Percentiles rank a stretch among this genome's conserved stretches.
Evolutionary conservation across 2,797 vertebrate species (phyloP).

Genomic region (Helarctos malayanus): DNA sequence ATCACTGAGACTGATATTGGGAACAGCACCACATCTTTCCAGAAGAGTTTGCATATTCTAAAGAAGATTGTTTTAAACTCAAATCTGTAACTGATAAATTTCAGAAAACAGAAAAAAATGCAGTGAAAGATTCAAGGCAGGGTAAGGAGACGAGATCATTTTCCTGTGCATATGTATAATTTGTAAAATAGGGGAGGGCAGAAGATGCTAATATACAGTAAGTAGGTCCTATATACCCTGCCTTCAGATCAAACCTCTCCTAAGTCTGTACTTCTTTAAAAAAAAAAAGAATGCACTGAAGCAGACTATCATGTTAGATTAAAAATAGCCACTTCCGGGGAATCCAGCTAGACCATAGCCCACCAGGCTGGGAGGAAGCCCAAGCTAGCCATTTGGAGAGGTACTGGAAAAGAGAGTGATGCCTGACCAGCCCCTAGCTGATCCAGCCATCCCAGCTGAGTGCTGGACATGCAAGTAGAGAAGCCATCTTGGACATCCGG

Average conservation of each 20-base stretch:
- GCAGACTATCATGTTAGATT: background rate
- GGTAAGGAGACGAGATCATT: background rate
- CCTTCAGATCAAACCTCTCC: background rate
- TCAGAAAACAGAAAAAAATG: conserved; percentile 40
- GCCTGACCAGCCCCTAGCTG: background rate
- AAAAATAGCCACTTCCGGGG: background rate
- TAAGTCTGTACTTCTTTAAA: background rate
- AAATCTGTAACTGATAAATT: background rate
- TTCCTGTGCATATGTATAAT: background rate
- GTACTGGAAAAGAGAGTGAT: background rate
- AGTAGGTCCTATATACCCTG: background rate
- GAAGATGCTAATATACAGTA: background rate
- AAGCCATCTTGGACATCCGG: background rate
- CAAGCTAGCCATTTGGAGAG: background rate
- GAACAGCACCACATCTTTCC: background rate
- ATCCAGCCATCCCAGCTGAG: background rate
- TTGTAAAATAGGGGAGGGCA: background rate
- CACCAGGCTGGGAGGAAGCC: background rate
- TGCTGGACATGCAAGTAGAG: background rate
- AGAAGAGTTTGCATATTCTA: background rate
- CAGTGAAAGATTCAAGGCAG: background rate
- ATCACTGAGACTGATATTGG: background rate
- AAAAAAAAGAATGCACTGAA: background rate
- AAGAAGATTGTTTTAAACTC: conserved; percentile 33
- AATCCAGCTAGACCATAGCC: background rate